These are phyloP conservation scores for Naja naja DNA, from an alignment of 2,113 vertebrate genomes.

Conservation along the genomic window DNA sequence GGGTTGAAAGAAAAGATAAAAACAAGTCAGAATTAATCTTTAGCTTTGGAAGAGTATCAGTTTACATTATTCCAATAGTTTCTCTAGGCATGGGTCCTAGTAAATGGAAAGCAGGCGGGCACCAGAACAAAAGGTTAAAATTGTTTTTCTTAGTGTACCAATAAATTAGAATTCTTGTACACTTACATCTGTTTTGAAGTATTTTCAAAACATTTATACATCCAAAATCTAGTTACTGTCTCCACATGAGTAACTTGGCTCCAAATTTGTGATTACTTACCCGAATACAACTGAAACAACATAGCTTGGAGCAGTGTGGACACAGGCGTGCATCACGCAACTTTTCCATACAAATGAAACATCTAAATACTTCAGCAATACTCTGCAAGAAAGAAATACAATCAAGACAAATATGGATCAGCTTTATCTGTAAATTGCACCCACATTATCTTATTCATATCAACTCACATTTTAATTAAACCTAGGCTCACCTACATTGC, in stretches of 20 bases:
- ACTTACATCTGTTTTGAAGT: not conserved
- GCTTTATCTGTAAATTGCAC: not conserved
- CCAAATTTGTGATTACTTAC: constrained; percentile 67
- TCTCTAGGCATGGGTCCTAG: not conserved
- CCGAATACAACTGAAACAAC: constrained; percentile 98
- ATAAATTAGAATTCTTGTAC: not conserved
- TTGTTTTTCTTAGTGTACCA: not conserved
- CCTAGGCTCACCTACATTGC: not conserved
- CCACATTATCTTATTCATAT: too few relatives aligned
- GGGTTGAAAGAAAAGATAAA: not conserved
- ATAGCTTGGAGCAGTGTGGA: constrained; percentile 98
- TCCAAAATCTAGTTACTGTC: not conserved
- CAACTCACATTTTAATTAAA: not conserved
- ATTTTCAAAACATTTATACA: not conserved
- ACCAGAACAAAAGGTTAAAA: not conserved
- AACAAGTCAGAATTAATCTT: not conserved
- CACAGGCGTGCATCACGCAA: constrained; percentile 94
- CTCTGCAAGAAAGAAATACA: constrained; percentile 72
- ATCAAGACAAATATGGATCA: not conserved
- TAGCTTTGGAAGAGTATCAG: not conserved
- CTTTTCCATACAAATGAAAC: constrained; percentile 99
- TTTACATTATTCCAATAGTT: not conserved
- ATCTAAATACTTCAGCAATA: constrained; percentile 97
- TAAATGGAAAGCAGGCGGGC: not conserved
- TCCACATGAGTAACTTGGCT: not conserved